Evolutionary conservation across 2,113 vertebrate species (phyloP).

Genomic region (Hoplias malabaricus): DNA sequence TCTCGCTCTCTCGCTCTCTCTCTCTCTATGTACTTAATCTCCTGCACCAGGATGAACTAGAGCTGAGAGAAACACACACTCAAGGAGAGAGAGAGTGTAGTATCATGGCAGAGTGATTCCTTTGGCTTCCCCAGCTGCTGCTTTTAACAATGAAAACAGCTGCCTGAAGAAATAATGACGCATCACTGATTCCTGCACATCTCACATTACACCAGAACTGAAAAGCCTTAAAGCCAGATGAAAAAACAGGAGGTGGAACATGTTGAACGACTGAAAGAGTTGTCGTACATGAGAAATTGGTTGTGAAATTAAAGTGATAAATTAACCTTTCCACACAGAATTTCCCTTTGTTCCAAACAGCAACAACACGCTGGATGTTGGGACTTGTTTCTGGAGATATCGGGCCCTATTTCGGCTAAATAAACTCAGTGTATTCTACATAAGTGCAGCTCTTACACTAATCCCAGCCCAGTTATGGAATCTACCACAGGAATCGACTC

Average conservation of each 20-base stretch:
- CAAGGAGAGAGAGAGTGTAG: background rate
- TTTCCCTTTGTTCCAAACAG: background rate
- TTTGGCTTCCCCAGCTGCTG: background rate
- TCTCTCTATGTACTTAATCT: no score
- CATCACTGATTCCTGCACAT: background rate
- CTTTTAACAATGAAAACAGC: constrained; percentile 16
- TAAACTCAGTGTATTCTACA: no score
- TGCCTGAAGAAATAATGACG: background rate
- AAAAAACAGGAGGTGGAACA: background rate
- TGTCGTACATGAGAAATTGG: background rate
- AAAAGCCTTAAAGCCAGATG: background rate
- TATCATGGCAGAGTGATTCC: background rate
- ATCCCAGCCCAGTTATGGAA: background rate
- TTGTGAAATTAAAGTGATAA: background rate
- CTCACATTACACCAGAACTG: background rate
- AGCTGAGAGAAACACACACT: background rate
- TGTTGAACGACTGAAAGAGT: background rate
- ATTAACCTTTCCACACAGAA: no score
- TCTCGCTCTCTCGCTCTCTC: no score
- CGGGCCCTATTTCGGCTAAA: no score
- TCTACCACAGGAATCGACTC: constrained; percentile 8
- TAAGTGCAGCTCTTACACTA: background rate
- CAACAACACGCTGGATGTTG: background rate
- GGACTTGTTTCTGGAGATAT: no score
- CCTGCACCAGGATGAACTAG: constrained; percentile 47